Base-by-base conservation (phyloP, 1,140 invertebrate genomes). In the Seison nebaliae region DNA sequence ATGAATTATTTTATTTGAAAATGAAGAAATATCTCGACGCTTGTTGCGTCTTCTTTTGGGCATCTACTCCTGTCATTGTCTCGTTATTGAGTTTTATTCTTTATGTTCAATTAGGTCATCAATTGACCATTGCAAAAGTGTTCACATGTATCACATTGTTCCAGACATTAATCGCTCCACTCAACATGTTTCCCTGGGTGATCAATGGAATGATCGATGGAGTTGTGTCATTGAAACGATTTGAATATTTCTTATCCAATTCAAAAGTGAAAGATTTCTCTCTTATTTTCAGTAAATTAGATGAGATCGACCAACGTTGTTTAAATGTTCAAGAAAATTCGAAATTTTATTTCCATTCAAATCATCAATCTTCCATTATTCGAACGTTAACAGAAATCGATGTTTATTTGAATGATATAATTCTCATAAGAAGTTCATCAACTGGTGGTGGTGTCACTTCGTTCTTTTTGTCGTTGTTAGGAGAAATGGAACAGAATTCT, bases 31-130 rank as follows among this genome's bases (percentile, higher is more conserved):
- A 94, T 60, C 56, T 96, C 41, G 88, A 96, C 63, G 88, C 86
- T n/a, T 56, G 88, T 31, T 96, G 86, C 62, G 88, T 94, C 2
- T 93, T 81, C 54, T 79, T 96, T 54, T 96, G 88, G 88, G 88
- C 86, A 1, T 84, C 80, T 5, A 93, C 86, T n/a, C 86, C 86
- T 0, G 75, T 93, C 29, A 50, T 93, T 2, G 84, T 96, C 44
- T 74, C 80, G 1, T 70, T 88, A 36, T 60, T 86, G 1, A 93
- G 83, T 0, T 83, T 98, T 51, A 66, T 68, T 4, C 75, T 75
- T 0, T 91, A 83, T 51, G 69, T 73, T n/a, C 51, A 79, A 8
- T 49, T 81, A 35, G 76, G 78, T 4, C 70, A 84, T 51, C 36
- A 65, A 35, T 62, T 94, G 1, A 72, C 70, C 38, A 75, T 83